phyloP scores from a whole-genome alignment of 2,113 vertebrate species.

The Cinclus cinclus region DNA sequence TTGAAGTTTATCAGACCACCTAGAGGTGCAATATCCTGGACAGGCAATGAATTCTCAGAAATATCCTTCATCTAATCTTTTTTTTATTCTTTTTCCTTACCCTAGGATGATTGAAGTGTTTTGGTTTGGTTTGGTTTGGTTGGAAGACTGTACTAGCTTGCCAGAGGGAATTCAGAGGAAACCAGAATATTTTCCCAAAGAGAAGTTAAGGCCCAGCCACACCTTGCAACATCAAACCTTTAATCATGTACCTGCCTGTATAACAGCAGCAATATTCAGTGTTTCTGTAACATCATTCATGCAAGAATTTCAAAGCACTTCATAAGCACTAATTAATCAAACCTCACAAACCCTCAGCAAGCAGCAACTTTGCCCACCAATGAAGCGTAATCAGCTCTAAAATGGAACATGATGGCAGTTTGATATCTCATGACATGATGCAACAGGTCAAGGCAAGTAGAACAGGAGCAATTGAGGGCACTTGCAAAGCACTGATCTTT shows the following conservation, averaged over 20 bases:
- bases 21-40: conserved; percentile 42
- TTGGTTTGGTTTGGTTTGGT: conserved; percentile 41
- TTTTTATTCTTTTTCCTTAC: conserved; percentile 27
- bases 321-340: conserved; percentile 63
- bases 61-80: conserved; percentile 49
- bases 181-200: conserved; percentile 24
- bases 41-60: conserved; percentile 39
- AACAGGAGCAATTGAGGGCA: conserved; percentile 49
- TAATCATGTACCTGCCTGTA: conserved; percentile 61
- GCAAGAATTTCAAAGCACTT: conserved; percentile 62
- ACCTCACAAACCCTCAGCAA: conserved; percentile 35
- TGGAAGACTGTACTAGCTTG: conserved; percentile 34
- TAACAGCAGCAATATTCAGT: conserved; percentile 7
- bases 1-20: conserved; percentile 60
- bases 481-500: not conserved
- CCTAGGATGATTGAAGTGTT: not conserved
- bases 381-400: not conserved
- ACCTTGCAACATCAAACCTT: conserved; percentile 48
- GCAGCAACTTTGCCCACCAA: conserved; percentile 57
- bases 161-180: conserved; percentile 42
- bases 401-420: conserved; percentile 52
- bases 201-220: conserved; percentile 35
- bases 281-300: conserved; percentile 48
- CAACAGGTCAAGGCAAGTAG: conserved; percentile 54
- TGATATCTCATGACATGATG: not conserved